phyloP scores from a whole-genome alignment of 2,888 invertebrate species.

The Meghimatium bilineatum region DNA sequence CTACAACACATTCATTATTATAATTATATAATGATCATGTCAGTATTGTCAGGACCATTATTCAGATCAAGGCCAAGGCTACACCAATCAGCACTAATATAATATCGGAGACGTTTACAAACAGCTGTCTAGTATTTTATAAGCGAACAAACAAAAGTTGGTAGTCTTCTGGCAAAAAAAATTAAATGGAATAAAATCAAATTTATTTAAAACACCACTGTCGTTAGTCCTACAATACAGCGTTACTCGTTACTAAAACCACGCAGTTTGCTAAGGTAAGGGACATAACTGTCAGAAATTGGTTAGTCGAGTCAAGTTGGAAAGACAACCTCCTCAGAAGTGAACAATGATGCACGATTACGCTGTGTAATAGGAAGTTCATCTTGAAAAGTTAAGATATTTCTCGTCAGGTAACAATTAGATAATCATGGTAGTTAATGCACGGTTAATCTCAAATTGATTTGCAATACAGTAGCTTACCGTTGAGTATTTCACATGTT shows the following conservation, averaged over 20 bases:
- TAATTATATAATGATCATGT: too few species aligned
- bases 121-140: too few species aligned
- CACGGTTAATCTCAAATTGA: neutral
- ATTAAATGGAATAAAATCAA: neutral
- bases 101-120: too few species aligned
- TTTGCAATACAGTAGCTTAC: neutral
- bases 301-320: neutral
- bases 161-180: too few species aligned
- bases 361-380: slow-evolving; percentile 11
- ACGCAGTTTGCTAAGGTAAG: slow-evolving; percentile 1
- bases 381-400: neutral
- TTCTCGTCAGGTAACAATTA: neutral
- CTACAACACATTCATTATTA: too few species aligned
- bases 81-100: too few species aligned
- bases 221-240: neutral
- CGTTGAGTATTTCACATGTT: neutral
- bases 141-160: too few species aligned
- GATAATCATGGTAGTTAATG: neutral
- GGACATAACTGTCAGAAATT: slow-evolving; percentile 19
- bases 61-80: too few species aligned
- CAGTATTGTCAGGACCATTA: too few species aligned
- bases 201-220: neutral
- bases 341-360: neutral
- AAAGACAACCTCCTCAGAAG: neutral
- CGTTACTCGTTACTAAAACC: too few species aligned